Conservation (phyloP, 2,113 vertebrate species). For the Cryptotis parvus region DNA sequence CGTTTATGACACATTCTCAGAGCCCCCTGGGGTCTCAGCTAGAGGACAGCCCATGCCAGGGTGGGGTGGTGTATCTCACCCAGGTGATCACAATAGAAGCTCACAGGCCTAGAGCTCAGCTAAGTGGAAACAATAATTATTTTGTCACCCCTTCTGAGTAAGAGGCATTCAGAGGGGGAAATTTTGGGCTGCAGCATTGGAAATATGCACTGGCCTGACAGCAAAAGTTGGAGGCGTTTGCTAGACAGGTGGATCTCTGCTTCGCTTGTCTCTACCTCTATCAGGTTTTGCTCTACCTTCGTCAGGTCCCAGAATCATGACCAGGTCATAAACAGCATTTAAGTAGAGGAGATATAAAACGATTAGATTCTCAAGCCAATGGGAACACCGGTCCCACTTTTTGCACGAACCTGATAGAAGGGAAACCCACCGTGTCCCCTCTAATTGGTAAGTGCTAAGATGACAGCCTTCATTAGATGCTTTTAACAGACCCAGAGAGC, state of each 20-base stretch:
- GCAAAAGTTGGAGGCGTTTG: background rate
- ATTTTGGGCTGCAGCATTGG: background rate
- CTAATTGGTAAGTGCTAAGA: slow-evolving; percentile 34
- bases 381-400: slow-evolving; percentile 32
- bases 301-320: background rate
- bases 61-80: background rate
- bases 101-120: background rate
- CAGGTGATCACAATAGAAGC: background rate
- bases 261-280: background rate
- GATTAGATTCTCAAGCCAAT: background rate
- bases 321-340: background rate
- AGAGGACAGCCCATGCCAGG: background rate
- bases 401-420: background rate
- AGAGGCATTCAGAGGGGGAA: slow-evolving; percentile 22
- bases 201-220: background rate
- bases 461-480: slow-evolving; percentile 50
- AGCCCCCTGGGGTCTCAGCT: background rate
- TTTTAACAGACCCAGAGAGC: slow-evolving; percentile 46
- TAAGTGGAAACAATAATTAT: background rate
- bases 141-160: slow-evolving; percentile 1
- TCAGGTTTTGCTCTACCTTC: too few relatives aligned
- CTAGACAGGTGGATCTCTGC: background rate
- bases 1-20: background rate
- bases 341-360: background rate
- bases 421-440: slow-evolving; percentile 29